phyloP scores from a whole-genome alignment of 2,888 invertebrate genomes.

The Habrosyne pyritoides region DNA sequence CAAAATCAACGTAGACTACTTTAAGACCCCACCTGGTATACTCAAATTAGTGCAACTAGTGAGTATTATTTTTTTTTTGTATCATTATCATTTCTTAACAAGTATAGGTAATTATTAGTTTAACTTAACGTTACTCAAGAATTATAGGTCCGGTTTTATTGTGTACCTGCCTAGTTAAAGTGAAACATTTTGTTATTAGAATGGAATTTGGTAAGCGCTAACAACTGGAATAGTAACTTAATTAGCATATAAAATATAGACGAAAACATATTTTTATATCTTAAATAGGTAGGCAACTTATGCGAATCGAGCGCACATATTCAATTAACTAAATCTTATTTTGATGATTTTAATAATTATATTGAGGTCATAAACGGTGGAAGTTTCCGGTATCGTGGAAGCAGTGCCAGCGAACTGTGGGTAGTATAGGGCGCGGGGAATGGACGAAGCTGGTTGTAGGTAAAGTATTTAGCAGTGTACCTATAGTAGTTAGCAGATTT shows the following conservation, averaged over 20 bases:
- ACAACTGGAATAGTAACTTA: background rate
- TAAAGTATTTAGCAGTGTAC: background rate
- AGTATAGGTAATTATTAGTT: background rate
- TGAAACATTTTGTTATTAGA: background rate
- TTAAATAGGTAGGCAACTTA: background rate
- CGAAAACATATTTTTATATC: too few species aligned
- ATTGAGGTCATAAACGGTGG: background rate
- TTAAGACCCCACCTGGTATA: constrained; percentile 91
- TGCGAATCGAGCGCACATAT: background rate
- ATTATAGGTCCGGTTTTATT: background rate
- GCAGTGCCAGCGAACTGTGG: background rate
- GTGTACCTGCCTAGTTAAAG: background rate
- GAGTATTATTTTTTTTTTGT: too few species aligned
- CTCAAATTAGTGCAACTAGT: constrained; percentile 92
- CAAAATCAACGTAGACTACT: constrained; percentile 90
- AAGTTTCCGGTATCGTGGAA: background rate
- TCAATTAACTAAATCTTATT: background rate
- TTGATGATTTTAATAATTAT: background rate
- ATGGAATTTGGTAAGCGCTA: background rate
- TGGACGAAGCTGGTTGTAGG: background rate
- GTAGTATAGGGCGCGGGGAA: background rate
- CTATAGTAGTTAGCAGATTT: background rate
- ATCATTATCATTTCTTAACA: background rate
- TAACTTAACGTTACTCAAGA: background rate
- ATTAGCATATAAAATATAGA: background rate